Base-by-base conservation (phyloP, 2,113 vertebrate species). In the Microtus ochrogaster region DNA sequence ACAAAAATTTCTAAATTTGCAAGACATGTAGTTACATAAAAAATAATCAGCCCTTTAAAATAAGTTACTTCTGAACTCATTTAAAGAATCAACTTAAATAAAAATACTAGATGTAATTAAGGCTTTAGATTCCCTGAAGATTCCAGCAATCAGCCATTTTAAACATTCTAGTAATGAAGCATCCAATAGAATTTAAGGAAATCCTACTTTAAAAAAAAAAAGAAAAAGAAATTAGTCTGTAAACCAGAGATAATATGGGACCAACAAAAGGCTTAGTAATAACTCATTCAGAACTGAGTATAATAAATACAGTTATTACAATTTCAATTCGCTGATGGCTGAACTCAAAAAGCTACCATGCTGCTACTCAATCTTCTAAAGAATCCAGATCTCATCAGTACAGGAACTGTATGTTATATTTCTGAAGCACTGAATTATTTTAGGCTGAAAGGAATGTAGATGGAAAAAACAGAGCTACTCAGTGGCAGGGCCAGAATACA, bases 251-350 rank as follows among this genome's bases (percentile, higher is more conserved):
- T 97, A 97, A 97, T 96, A 91, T 79, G 65, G 68, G 88, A 49
- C 92, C 95, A 92, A 94, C 85, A 52, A 96, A 97, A 68, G 49
- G 65, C 65, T 97, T 97, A 95, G 96, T 96, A 97, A 97, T 97
- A 97, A 96, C 95, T 93, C 92, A 91, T 91, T 97, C 91, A 90
- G 93, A 94, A 93, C 77, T 95, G 85, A 88, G 39, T 87, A 95
- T 94, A 97, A 97, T 96, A 97, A 97, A 97, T 95, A 95, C 82
- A 96, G 91, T 91, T 94, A 96, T 94, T 96, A 97, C 33, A 82
- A 94, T 91, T 97, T 96, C 86, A 95, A 92, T 92, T 94, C 89
- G 87, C 83, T 92, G 52, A 79, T 89, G 94, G 78, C 89, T 95
- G 77, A 97, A 55, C 72, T 97, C 90, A 96, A 96, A 98, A 96